Base-by-base conservation (phyloP, 64 coral and sea anemone species). In the Anthopleura sola region DNA sequence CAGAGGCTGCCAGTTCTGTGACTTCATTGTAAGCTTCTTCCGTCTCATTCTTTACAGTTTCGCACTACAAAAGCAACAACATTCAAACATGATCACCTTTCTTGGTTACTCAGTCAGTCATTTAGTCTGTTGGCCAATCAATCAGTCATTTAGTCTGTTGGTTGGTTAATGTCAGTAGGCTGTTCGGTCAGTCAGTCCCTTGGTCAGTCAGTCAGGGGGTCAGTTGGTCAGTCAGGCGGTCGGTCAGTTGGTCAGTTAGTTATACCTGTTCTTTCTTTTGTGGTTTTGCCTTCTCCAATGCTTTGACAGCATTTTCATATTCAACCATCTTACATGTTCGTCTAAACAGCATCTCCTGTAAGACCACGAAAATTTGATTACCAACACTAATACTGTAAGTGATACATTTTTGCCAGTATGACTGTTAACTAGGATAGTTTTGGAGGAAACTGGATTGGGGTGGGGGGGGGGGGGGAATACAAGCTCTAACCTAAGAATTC, bases 291-390 rank as follows among this genome's bases (percentile, higher is more conserved):
- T 99, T 94, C 60, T 94, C 88, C 23, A 92, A 49, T 3, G 96
- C 89, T 60, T 99, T 94, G 57, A 83, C 81, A 36, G 96, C 87
- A 89, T 94, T 99, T 60, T 99, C 92, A 74, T 94, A 99, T 34
- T 99, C 93, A 21, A 99, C 96, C 49, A 99, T 74, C 50, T 92
- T 94, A 75, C 90, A 94, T 11, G 92, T 99, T 57, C 96, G 86
- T 85, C 93, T 87, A 47, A 94, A 94, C 66, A 99, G 84, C 96
- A 94, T 99, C 38, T 90, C 87, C 96, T 99, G 38, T 62, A 54
- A 28, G 21, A 82, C 54, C 34, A 79, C n/a, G n/a, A 62, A n/a
- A 23, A 23, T 10, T 62, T 62, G 76, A 79, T 48, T 15, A 66
- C 34, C 29, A 71, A 62, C 10, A 24, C 58, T 24, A 62, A 21